Evolutionary conservation across 2,888 invertebrate genomes (phyloP).

Genomic region (Thymelicus sylvestris): DNA sequence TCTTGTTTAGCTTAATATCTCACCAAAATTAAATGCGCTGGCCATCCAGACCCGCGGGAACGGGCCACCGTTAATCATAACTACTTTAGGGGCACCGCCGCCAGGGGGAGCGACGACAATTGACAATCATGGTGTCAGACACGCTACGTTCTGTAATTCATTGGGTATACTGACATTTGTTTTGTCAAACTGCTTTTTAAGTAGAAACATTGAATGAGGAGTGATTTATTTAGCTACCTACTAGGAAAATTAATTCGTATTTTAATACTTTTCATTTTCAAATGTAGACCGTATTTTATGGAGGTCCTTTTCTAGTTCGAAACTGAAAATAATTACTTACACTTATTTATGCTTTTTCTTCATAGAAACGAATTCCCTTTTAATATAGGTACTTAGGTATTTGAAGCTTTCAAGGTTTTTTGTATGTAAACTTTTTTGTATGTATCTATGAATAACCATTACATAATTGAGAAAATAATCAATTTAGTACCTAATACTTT

Average conservation of each 20-base stretch:
- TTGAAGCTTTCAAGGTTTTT: too few species aligned
- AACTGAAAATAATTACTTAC: too few species aligned
- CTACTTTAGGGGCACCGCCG: constrained; percentile 35
- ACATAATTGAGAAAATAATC: too few species aligned
- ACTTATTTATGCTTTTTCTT: too few species aligned
- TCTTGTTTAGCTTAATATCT: constrained; percentile 3
- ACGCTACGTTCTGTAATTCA: constrained; percentile 28
- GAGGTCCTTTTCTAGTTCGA: too few species aligned
- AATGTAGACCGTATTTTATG: too few species aligned
- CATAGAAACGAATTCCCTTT: too few species aligned
- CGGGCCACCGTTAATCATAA: constrained; percentile 31
- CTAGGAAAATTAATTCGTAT: background rate
- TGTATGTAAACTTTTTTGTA: too few species aligned
- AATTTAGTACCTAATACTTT: too few species aligned
- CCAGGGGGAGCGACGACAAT: constrained; percentile 43
- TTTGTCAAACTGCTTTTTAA: constrained; percentile 37
- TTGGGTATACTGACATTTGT: constrained; percentile 34
- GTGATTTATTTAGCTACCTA: background rate
- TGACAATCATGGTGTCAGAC: constrained; percentile 40
- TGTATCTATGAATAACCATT: too few species aligned
- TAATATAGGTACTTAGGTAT: too few species aligned
- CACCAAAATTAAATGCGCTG: constrained; percentile 37
- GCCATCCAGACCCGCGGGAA: constrained; percentile 14
- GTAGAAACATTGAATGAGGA: constrained; percentile 20
- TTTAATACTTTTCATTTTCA: too few species aligned